Conservation (phyloP, 2,888 invertebrate genomes). For the Acanthosepion esculentum region DNA sequence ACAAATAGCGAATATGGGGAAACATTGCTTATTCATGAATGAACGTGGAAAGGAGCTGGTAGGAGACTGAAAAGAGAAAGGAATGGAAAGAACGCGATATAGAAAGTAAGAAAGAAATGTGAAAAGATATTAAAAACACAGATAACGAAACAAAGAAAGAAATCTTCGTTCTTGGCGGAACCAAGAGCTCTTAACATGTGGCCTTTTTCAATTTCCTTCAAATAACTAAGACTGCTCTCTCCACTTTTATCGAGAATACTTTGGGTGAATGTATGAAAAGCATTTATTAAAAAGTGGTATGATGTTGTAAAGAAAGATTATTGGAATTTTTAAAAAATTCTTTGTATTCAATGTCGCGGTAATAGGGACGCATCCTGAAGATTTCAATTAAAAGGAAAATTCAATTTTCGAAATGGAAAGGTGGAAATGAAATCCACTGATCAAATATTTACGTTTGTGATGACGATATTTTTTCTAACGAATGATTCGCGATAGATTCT, state of each 20-base stretch:
- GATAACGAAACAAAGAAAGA: too few species aligned
- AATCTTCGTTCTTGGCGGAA: too few species aligned
- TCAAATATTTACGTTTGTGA: neutral
- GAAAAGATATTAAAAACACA: too few species aligned
- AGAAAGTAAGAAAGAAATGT: too few species aligned
- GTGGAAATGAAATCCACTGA: neutral
- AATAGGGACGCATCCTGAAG: neutral
- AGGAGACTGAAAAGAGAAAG: too few species aligned
- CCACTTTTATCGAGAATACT: neutral
- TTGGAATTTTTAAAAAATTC: too few species aligned
- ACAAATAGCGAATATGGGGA: too few species aligned
- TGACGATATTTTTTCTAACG: neutral
- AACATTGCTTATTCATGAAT: too few species aligned
- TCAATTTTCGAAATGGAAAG: neutral
- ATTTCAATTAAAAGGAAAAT: neutral
- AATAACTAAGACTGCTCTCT: neutral
- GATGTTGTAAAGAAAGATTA: neutral
- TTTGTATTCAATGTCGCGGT: neutral
- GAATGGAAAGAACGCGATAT: too few species aligned
- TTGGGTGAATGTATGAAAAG: neutral
- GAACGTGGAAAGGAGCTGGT: too few species aligned
- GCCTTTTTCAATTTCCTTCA: neutral
- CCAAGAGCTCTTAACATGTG: too few species aligned
- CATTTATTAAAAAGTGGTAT: neutral
- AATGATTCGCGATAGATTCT: neutral